Conservation (phyloP, 1,140 invertebrate genomes). For the Chlorops oryzae region DNA sequence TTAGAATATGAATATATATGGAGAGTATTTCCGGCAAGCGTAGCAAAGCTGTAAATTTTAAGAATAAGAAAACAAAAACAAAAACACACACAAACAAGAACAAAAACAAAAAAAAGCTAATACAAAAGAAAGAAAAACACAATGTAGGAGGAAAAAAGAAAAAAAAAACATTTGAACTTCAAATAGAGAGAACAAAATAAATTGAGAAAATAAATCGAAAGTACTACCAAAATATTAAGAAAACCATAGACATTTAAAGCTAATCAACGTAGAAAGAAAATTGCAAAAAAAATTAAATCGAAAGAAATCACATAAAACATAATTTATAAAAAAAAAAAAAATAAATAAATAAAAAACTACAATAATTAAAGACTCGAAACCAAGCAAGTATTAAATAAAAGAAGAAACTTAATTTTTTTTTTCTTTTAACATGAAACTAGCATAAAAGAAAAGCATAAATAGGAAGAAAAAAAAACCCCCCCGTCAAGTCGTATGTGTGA, state of each 20-base stretch:
- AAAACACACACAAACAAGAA: neutral
- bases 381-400: constrained; percentile 46
- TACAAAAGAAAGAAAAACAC: neutral
- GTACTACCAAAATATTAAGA: constrained; percentile 1
- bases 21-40: neutral
- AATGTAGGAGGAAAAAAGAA: neutral
- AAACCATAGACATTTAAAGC: neutral
- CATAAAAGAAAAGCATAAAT: constrained; percentile 20
- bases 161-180: neutral
- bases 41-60: neutral
- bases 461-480: constrained; percentile 20
- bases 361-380: constrained; percentile 42
- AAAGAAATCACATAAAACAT: constrained; percentile 18
- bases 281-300: constrained; percentile 30
- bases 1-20: neutral
- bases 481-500: no score
- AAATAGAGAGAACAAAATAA: neutral
- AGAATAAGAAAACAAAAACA: no score
- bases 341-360: constrained; percentile 2
- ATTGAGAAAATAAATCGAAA: neutral
- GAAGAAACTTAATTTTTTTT: constrained; percentile 4
- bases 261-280: constrained; percentile 1
- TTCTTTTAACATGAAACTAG: constrained; percentile 6
- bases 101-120: neutral
- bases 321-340: constrained; percentile 24